These are phyloP conservation scores for Centrocercus urophasianus DNA, from an alignment of 2,113 vertebrate species.

Conservation along the genomic window DNA sequence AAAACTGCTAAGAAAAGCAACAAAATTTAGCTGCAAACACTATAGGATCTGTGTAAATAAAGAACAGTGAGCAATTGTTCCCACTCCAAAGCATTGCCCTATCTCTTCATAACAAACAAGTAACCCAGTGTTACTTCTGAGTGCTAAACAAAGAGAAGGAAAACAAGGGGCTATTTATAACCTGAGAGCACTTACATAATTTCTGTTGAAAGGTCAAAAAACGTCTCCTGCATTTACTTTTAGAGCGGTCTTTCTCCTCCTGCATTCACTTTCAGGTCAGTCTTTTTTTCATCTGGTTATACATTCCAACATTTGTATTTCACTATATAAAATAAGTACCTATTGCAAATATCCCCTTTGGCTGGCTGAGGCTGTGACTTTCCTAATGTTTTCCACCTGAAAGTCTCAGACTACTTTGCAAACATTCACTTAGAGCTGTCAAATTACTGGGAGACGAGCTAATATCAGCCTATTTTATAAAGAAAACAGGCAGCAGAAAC, in stretches of 20 bases:
- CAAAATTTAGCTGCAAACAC: constrained; percentile 7
- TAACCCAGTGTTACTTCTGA: constrained; percentile 53
- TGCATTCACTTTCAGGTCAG: constrained; percentile 24
- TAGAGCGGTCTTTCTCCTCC: neutral
- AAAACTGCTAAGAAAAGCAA: constrained; percentile 35
- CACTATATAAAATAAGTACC: neutral
- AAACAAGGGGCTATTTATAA: constrained; percentile 65
- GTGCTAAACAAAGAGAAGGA: constrained; percentile 47
- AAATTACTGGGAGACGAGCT: neutral
- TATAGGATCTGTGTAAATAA: constrained; percentile 34
- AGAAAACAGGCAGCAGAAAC: neutral
- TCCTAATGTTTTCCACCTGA: neutral
- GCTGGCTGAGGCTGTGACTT: neutral
- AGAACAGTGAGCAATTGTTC: constrained; percentile 63
- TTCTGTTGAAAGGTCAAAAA: constrained; percentile 53
- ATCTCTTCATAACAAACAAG: constrained; percentile 51
- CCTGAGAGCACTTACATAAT: constrained; percentile 47
- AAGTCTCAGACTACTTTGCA: neutral
- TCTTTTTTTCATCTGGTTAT: constrained; percentile 1
- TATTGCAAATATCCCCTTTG: neutral
- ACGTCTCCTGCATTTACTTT: constrained; percentile 40
- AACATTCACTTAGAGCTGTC: neutral
- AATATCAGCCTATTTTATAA: neutral
- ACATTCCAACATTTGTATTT: neutral
- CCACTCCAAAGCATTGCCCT: constrained; percentile 33